Evolutionary conservation across 1,140 invertebrate species (phyloP), one percentile per base, ranked within the genome.

Genomic region (Rhyzopertha dominica): DNA sequence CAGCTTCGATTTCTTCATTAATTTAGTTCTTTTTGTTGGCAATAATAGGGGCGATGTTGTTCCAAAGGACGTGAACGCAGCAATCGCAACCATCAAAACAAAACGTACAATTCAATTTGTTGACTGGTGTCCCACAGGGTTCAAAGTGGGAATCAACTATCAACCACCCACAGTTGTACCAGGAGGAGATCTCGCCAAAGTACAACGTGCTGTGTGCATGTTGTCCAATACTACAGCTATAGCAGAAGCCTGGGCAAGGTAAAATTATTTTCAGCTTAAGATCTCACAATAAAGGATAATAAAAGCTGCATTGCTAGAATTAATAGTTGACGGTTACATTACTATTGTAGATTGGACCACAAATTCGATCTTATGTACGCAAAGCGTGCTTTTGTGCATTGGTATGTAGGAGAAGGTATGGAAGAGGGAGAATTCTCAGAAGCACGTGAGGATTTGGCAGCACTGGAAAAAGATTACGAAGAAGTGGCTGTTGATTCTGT

Each of bases 31-130:
- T n/a, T n/a, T n/a, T n/a, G n/a, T n/a, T n/a, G n/a, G n/a, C n/a
- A n/a, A n/a, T n/a, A n/a, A n/a, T 49, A 71, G 75, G 60, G 76
- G 76, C 19, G 76, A 79, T 57, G 76, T 79, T 13, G 75, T 77
- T n/a, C 81, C 88, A 0, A 93, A 92, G 61, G 88, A 91, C 63
- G 87, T 92, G 1, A 91, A 91, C 63, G 84, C 86, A 10, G 85
- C 89, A 20, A 91, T 92, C 59, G 86, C 86, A 0, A 84, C 85
- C n/a, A 90, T 92, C 55, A 92, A 92, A 69, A 90, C 87, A 2
- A 90, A 90, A 67, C 71, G 86, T 25, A 82, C 80, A 44, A 87
- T 87, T 48, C 84, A 87, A 60, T 88, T 88, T 61, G 84, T 88
- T 1, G 85, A 88, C 65, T 87, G 84, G 84, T 87, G 83, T 66